Base-by-base conservation (phyloP, 1,140 invertebrate genomes). In the Manduca sexta region DNA sequence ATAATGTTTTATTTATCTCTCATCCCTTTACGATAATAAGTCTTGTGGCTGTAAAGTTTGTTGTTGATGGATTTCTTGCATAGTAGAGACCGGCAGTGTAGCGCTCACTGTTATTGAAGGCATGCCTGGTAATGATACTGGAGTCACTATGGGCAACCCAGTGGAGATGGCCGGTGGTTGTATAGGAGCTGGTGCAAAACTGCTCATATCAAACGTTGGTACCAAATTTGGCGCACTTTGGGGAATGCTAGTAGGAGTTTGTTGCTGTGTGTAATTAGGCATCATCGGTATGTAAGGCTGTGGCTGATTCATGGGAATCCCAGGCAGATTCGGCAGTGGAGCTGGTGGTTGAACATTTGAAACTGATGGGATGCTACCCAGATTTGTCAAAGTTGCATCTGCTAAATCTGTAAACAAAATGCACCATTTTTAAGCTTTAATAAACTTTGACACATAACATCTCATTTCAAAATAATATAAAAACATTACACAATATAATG, bases 51-150 rank as follows among this genome's bases (percentile, higher is more conserved):
- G 79, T 60, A 65, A 53, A 43, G 74, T 57, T 51, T 83, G 77
- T 50, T 85, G 79, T 40, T 85, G 79, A 33, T 85, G 75, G 38
- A 87, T 79, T 60, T 82, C 84, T 53, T 87, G 77, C 70, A 87
- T 80, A 2, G 84, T 86, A 4, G 78, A 73, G 1, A 86, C 76
- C 11, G 91, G 91, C 49, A 94, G 66, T 26, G 91, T 91, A 13
- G 92, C 91, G 69, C 91, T 93, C 1, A 94, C 92, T n/a, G 92
- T 94, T 50, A 94, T 92, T 3, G 93, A 92, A 14, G 93, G 93
- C 92, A 94, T 93, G 11, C 93, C 93, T 14, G 92, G 93, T 49
- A 94, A 77, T 29, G 89, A 89, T n/a, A 94, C 90, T 0, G 93
- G 92, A 1, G 92, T 93, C 16, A 92, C 64, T 7, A 87, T 70